Base-by-base conservation (phyloP, 2,888 invertebrate species). In the Thereva unica region DNA sequence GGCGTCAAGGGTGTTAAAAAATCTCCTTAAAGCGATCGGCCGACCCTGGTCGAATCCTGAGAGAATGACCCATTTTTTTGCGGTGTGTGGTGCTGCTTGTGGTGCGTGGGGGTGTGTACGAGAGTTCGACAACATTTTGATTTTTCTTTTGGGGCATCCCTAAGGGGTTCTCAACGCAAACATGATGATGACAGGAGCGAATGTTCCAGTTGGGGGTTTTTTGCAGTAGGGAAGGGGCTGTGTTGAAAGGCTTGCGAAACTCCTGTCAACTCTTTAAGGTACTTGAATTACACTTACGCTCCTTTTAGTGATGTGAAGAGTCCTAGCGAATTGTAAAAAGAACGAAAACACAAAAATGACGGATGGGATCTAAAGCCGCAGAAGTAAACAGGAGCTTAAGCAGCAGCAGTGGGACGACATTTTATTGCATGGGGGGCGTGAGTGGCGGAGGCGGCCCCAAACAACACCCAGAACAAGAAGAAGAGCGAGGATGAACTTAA, bases 231-330 rank as follows among this genome's bases (percentile, higher is more conserved):
- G 23, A 23, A 47, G 45, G 57, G 47, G 47, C 45, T 59, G 47
- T 47, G 57, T 59, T 59, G 40, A 47, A 59, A 59, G 42, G 47
- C 10, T 12, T n/a, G 40, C 23, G 47, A 38, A 59, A 59, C 57
- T 47, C 12, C 37, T 59, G 57, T 59, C 57, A 50, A 59, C 57
- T 59, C 57, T 59, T 59, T 59, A 59, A 59, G 57, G 41, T 47
- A 59, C 57, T 59, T 47, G 57, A 59, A 59, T 59, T 59, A 59
- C 57, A 59, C 57, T 59, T 59, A 59, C 57, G 57, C 23, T 59
- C 57, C 38, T 59, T 59, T 59, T 59, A 59, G 57, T 59, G 57
- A 45, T 37, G 35, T 59, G 45, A 23, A 47, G 45, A 37, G 57
- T 59, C 45, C 57, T 59, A 38, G 57, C 45, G 47, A 47, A 59